Evolutionary conservation across 2,888 invertebrate genomes (phyloP), one percentile per base, ranked within the genome.

Genomic region (Cephus rjabovi): DNA sequence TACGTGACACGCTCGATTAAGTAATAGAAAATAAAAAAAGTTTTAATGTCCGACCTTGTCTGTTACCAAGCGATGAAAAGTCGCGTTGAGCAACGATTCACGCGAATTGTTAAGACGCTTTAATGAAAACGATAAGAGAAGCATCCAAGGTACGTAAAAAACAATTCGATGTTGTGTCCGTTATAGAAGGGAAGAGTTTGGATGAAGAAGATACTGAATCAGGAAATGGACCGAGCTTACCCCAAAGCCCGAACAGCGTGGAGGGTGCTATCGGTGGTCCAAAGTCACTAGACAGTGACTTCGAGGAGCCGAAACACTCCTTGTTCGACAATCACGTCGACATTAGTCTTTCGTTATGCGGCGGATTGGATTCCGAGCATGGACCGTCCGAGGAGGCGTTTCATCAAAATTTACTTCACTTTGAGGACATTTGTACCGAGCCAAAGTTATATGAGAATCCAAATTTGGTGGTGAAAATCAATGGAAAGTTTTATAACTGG

Each of bases 171-270:
- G 56, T 71, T 71, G 34, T 71, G 34, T 77, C 34, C 23, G 77
- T 87, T 84, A 2, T 78, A 90, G 90, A 88, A 77, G 85, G 83
- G 76, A 90, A 90, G 85, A 79, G 93, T 75, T 93, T 94, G 81
- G 95, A 96, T 81, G 98, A 98, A 85, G 97, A 97, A 91, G 99
- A 99, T 93, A 96, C 96, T 84, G 98, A 99, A 92, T 98, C 98
- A 81, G 99, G 99, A 82, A 98, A 98, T 92, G 99, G 99, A 71
- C 97, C 98, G 69, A 98, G 98, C 76, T 93, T 99, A 86, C 97
- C 98, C 12, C 98, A 98, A 90, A 98, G 98, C 75, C 97, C 97
- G 31, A 96, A 97, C 87, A 97, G 97, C 81, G 95, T 97, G 79
- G 97, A 97, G 86, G 96, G 97, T 34, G 95, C 95, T 79, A 92